phyloP scores from a whole-genome alignment of 2,797 vertebrate species.

The Enteromius radiatus region DNA sequence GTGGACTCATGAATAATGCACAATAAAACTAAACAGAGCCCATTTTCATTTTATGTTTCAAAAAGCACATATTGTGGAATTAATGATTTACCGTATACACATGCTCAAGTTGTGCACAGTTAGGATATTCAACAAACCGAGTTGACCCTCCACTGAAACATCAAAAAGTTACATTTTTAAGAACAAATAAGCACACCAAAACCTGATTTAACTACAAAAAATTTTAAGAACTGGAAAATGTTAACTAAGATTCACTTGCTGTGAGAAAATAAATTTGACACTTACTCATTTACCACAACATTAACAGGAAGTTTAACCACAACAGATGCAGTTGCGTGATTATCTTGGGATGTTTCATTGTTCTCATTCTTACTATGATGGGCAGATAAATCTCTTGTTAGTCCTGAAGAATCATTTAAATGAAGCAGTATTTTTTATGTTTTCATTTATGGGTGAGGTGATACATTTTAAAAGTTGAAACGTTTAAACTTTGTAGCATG shows the following conservation, averaged over 20 bases:
- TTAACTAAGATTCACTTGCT: too few species aligned
- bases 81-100: conserved; percentile 40
- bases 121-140: conserved; percentile 30
- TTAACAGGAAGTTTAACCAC: conserved; percentile 49
- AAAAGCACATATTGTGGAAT: neutral
- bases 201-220: neutral
- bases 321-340: conserved; percentile 35
- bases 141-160: conserved; percentile 48
- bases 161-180: neutral
- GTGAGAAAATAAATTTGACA: neutral
- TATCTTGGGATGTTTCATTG: conserved; percentile 55
- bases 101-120: conserved; percentile 26
- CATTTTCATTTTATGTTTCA: neutral
- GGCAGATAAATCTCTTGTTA: neutral
- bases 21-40: neutral
- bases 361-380: conserved; percentile 57
- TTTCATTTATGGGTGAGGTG: neutral
- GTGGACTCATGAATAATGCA: neutral
- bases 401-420: neutral
- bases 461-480: neutral
- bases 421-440: neutral
- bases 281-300: conserved; percentile 57
- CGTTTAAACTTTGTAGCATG: neutral
- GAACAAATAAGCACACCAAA: neutral
- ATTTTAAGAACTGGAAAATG: too few species aligned